Base-by-base conservation (phyloP, 2,797 vertebrate genomes). In the Oreonectes daqikongensis region DNA sequence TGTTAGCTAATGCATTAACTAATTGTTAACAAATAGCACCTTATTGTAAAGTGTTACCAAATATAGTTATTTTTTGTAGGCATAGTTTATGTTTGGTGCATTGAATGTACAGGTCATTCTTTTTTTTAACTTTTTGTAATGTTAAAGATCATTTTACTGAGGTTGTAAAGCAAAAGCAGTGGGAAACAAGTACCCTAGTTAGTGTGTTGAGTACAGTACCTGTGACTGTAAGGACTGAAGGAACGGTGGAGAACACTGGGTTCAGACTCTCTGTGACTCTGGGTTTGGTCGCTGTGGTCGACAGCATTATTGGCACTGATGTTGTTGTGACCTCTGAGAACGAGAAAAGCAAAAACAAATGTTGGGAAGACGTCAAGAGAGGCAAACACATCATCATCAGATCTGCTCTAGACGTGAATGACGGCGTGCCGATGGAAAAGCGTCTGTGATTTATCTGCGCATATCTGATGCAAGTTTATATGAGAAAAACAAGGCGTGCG, bases 251-350 rank as follows among this genome's bases (percentile, higher is more conserved):
- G 74, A 89, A 72, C 90, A 83, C 85, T 26, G 28, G 12, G 0
- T 24, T 11, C 0, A 46, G 35, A 4, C 66, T 86, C 57, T 85
- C 78, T 52, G 18, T 30, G n/a, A 48, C 44, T 0, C 72, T 83
- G 5, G 76, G 70, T 76, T 83, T 83, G 22, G 84, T 32, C 48
- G 65, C 66, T 1, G 60, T 72, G 52, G 90, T 92, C 0, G 87
- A 87, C 69, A 87, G 72, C 52, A 81, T 82, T 59, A 90, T 81
- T 0, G 91, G 87, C 42, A 84, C 77, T 0, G 87, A 85, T 0
- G 90, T 90, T 2, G 84, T 81, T 15, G 90, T 90, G 38, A 85
- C 81, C 66, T 93, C 91, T 92, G 83, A 81, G 68, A 1, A 81
- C 22, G 83, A 63, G 40, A 70, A 32, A 60, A 63, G 40, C 5